phyloP scores from a whole-genome alignment of 2,888 invertebrate species.

The Barypeithes pellucidus region DNA sequence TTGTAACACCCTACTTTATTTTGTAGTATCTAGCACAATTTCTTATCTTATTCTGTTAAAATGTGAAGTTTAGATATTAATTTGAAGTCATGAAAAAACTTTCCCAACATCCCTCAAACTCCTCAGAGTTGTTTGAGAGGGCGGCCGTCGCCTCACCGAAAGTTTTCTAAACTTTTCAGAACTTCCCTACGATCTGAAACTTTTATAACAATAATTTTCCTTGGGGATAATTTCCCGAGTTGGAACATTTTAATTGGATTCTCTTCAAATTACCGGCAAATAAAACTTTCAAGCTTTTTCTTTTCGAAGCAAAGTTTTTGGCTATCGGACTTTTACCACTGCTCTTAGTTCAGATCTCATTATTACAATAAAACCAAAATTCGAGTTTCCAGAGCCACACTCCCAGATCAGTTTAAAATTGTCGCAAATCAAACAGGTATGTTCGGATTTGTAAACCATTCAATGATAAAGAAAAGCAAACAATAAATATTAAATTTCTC shows the following conservation, averaged over 20 bases:
- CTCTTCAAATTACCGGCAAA: slow-evolving; percentile 56
- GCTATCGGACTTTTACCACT: slow-evolving; percentile 40
- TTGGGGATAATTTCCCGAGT: slow-evolving; percentile 60
- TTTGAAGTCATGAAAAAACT: slow-evolving; percentile 43
- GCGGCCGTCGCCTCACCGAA: slow-evolving; percentile 41
- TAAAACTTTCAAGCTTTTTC: slow-evolving; percentile 56
- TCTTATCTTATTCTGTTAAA: slow-evolving; percentile 30
- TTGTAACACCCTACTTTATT: not conserved
- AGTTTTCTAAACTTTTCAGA: slow-evolving; percentile 43
- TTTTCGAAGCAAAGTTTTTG: slow-evolving; percentile 42
- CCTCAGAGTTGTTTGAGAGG: slow-evolving; percentile 40
- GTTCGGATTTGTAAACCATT: too few relatives aligned
- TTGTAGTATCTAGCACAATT: not conserved
- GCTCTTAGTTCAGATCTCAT: slow-evolving; percentile 32
- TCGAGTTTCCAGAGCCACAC: not conserved
- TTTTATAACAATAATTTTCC: slow-evolving; percentile 61
- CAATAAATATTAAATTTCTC: too few relatives aligned
- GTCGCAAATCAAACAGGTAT: too few relatives aligned
- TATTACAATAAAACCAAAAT: slow-evolving; percentile 24
- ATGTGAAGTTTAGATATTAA: slow-evolving; percentile 44
- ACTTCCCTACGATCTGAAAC: slow-evolving; percentile 57
- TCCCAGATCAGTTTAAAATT: too few relatives aligned
- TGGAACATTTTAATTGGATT: slow-evolving; percentile 62
- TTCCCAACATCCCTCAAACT: slow-evolving; percentile 36
- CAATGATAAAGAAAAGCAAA: too few relatives aligned